Conservation (phyloP, 2,113 vertebrate species). For the Mobula birostris region DNA sequence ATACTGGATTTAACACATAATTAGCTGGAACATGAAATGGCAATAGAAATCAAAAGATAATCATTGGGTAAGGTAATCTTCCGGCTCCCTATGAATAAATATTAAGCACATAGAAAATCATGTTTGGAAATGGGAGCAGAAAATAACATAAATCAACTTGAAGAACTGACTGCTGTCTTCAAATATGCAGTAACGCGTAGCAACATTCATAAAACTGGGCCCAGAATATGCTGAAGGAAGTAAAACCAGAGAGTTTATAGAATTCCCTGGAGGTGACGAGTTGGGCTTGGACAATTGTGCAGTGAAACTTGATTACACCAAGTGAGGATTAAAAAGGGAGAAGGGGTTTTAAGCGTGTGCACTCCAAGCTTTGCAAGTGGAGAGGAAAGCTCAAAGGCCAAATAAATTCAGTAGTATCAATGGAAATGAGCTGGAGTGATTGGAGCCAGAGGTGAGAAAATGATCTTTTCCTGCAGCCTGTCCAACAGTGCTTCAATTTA, state of each 20-base stretch:
- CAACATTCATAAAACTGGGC: neutral
- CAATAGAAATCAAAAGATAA: conserved; percentile 14
- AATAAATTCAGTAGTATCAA: neutral
- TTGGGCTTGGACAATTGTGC: neutral
- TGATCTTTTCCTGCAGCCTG: neutral
- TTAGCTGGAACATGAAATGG: neutral
- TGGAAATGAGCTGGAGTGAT: neutral
- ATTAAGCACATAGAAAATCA: neutral
- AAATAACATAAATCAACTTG: neutral
- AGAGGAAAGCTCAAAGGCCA: neutral
- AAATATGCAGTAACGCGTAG: neutral
- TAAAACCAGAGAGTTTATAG: neutral
- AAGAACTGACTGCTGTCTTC: neutral
- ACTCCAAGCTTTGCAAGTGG: neutral
- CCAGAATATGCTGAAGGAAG: neutral
- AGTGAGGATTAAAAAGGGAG: neutral
- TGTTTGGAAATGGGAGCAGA: neutral
- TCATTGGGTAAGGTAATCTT: neutral
- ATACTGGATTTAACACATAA: neutral
- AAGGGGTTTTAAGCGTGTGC: neutral
- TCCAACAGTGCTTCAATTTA: neutral
- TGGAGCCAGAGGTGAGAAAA: neutral
- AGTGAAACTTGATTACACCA: neutral
- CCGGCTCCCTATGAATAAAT: neutral
- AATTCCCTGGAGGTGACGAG: neutral